Conservation (phyloP, 2,888 invertebrate genomes). For the Xestia xanthographa region DNA sequence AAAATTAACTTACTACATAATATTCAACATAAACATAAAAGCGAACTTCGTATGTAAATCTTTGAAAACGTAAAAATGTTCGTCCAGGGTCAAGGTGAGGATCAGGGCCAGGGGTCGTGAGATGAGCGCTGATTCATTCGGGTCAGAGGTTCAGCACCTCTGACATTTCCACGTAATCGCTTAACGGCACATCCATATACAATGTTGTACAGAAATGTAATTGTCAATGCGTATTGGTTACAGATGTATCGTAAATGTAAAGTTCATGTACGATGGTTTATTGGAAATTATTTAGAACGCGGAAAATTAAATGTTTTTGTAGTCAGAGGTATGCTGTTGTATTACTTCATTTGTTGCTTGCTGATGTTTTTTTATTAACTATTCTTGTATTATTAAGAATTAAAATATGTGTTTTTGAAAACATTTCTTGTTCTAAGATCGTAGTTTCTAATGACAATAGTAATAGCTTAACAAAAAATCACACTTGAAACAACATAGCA, state of each 20-base stretch:
- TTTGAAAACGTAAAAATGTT: slow-evolving; percentile 71
- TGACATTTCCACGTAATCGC: slow-evolving; percentile 70
- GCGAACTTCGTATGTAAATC: slow-evolving; percentile 54
- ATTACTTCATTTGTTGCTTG: background rate
- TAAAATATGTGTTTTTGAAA: background rate
- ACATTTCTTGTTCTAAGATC: background rate
- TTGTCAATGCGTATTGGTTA: slow-evolving; percentile 48
- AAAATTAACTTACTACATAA: slow-evolving; percentile 9
- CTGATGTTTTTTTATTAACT: background rate
- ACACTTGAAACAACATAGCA: slow-evolving; percentile 2
- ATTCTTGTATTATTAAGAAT: no score
- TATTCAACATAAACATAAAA: slow-evolving; percentile 31
- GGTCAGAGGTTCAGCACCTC: slow-evolving; percentile 75
- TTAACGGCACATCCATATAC: slow-evolving; percentile 65
- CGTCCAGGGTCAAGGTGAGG: slow-evolving; percentile 69
- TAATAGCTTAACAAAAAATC: background rate
- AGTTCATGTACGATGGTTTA: slow-evolving; percentile 14
- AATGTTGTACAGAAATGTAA: slow-evolving; percentile 53
- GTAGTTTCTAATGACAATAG: background rate
- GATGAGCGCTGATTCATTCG: slow-evolving; percentile 74
- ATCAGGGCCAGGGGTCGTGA: slow-evolving; percentile 75
- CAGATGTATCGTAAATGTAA: slow-evolving; percentile 26
- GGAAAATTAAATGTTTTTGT: background rate
- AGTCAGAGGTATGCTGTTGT: background rate
- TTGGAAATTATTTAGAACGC: slow-evolving; percentile 26